Evolutionary conservation across 2,113 vertebrate genomes (phyloP).

Genomic region (Psittacula cyanocephala): DNA sequence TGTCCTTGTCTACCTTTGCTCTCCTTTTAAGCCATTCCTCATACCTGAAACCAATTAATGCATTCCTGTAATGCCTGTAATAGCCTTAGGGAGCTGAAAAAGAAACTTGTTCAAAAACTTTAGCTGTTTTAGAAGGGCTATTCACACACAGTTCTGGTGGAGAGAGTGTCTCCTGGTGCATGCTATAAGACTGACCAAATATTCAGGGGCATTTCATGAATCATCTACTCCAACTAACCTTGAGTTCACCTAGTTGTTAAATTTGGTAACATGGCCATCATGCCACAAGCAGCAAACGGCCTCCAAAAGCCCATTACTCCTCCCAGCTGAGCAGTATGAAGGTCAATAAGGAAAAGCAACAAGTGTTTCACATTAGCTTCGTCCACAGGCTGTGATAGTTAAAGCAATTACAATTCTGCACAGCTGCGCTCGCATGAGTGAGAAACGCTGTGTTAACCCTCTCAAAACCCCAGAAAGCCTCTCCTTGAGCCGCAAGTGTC

Average conservation of each 20-base stretch:
- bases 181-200: accelerated
- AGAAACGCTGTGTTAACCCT: not conserved
- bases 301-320: not conserved
- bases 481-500: not conserved
- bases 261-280: not conserved
- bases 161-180: not conserved
- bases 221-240: not conserved
- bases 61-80: not conserved
- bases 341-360: not conserved
- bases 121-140: not conserved
- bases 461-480: not conserved
- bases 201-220: not conserved
- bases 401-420: not conserved
- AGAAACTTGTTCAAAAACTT: not conserved
- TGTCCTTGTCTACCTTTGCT: not conserved
- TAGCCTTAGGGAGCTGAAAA: not conserved
- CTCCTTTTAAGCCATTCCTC: not conserved
- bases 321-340: not conserved
- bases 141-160: not conserved
- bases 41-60: not conserved
- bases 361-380: not conserved
- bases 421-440: not conserved
- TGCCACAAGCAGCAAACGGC: not conserved
- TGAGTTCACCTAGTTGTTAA: not conserved
- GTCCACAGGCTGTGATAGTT: accelerated